Base-by-base conservation (phyloP, 2,113 vertebrate genomes). In the Bos javanicus region DNA sequence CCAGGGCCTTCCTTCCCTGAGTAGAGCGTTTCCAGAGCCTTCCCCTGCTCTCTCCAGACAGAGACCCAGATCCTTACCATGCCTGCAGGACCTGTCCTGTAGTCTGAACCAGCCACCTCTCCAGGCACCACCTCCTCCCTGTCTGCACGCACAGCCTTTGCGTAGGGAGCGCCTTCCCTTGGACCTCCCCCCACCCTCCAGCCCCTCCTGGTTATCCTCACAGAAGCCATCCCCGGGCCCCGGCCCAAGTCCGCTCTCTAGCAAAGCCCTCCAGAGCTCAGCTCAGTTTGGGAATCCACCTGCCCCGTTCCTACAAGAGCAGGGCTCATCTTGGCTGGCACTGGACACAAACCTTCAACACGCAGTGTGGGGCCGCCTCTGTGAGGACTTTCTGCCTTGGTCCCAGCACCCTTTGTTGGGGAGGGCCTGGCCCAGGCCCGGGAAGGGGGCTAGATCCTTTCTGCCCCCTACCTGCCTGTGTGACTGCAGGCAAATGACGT, bases 291-390 rank as follows among this genome's bases (percentile, higher is more conserved):
- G 46, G 74, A 7, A 33, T 36, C 30, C 8, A 2, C 88, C 67
- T 60, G 19, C 2, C 39, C 43, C 1, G 59, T 19, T 74, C 87
- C 81, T 25, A 2, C 0, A 48, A n/a, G 26, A 21, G 17, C 87
- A 48, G 59, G 7, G 52, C 2, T 19, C 2, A 12, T 7, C 54
- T 57, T 56, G 28, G 78, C 74, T 43, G 54, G 36, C 23, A 3
- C n/a, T 3, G 30, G 39, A 33, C 48, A 43, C 59, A 16, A 2
- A 13, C 4, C 83, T 17, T 30, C 71, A 15, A 2, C 4, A 1
- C 1, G 46, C 0, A 6, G 6, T 59, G 1, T 0, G 0, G 2
- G 2, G 30, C 21, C 0, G 4, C 19, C 33, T 19, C 10, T 2
- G 0, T 5, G 26, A 33, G 52, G 43, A 21, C 9, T 1, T 23